A percentile compares a stretch with the other conserved stretches of the same genome.
Evolutionary conservation across 2,113 vertebrate genomes (phyloP).

Genomic region (Lophius piscatorius): DNA sequence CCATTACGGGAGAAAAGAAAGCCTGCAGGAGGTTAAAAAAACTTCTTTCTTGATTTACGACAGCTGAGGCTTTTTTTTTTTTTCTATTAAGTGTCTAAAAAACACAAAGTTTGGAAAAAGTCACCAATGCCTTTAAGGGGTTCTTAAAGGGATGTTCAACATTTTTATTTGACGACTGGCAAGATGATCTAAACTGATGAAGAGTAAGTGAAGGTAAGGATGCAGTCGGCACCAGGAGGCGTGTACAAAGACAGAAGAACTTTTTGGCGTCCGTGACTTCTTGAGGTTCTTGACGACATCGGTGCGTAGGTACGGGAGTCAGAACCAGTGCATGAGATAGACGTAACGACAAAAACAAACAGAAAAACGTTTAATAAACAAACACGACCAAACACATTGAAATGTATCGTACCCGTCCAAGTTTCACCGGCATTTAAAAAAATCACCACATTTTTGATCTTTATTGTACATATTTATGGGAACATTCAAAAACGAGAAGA

Average conservation of each 20-base stretch:
- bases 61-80: constrained; percentile 41
- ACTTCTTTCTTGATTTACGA: constrained; percentile 59
- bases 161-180: constrained; percentile 57
- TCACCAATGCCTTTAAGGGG: constrained; percentile 80
- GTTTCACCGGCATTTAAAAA: constrained; percentile 65
- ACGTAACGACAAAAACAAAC: constrained; percentile 71
- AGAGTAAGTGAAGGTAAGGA: constrained; percentile 58
- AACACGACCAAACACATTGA: constrained; percentile 73
- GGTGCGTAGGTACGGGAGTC: constrained; percentile 65
- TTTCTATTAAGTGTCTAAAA: constrained; percentile 56
- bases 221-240: constrained; percentile 38
- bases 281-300: constrained; percentile 65
- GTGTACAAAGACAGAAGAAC: constrained; percentile 48
- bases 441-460: constrained; percentile 72
- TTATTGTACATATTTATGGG: constrained; percentile 79
- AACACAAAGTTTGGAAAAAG: constrained; percentile 54
- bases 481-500: constrained; percentile 62
- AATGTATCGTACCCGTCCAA: constrained; percentile 66
- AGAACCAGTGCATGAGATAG: constrained; percentile 78
- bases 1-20: constrained; percentile 10
- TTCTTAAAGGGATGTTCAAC: constrained; percentile 75
- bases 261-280: constrained; percentile 60
- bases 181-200: constrained; percentile 44
- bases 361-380: constrained; percentile 19
- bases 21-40: constrained; percentile 36